Percentiles rank a stretch among this genome's conserved stretches.
Conservation (phyloP, 2,797 vertebrate species). For the Gymnocypris eckloni region DNA sequence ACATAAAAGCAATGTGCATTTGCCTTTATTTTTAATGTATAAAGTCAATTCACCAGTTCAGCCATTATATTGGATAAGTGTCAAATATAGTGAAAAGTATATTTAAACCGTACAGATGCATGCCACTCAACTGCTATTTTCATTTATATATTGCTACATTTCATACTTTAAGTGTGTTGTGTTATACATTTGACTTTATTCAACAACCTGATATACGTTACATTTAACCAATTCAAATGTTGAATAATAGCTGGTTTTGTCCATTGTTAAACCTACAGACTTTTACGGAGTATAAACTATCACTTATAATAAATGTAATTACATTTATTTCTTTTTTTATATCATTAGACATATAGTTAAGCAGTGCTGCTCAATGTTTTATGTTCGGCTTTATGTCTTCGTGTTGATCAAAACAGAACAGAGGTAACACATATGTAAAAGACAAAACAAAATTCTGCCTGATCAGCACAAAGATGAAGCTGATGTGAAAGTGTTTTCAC, state of each 20-base stretch:
- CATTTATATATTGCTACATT: background rate
- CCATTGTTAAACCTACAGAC: background rate
- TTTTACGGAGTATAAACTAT: background rate
- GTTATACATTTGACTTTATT: background rate
- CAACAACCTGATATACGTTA: background rate
- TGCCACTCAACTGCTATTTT: background rate
- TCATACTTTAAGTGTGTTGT: background rate
- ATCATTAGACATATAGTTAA: too few species aligned
- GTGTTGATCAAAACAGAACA: background rate
- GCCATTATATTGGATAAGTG: background rate
- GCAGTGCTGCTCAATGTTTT: background rate
- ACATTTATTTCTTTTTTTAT: too few species aligned
- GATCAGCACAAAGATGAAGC: slow-evolving; percentile 80
- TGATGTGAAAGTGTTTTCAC: slow-evolving; percentile 40
- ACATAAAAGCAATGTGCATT: background rate
- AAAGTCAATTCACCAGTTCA: background rate
- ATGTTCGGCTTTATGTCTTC: background rate
- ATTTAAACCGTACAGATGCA: background rate
- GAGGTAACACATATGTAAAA: background rate
- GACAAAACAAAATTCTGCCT: slow-evolving; percentile 68
- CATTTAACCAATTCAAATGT: background rate
- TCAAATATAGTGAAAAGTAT: background rate
- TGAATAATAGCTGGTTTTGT: background rate
- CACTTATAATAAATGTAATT: background rate
- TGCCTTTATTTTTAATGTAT: background rate